Evolutionary conservation across 2,797 vertebrate species (phyloP).

Genomic region (Anguilla megastoma): DNA sequence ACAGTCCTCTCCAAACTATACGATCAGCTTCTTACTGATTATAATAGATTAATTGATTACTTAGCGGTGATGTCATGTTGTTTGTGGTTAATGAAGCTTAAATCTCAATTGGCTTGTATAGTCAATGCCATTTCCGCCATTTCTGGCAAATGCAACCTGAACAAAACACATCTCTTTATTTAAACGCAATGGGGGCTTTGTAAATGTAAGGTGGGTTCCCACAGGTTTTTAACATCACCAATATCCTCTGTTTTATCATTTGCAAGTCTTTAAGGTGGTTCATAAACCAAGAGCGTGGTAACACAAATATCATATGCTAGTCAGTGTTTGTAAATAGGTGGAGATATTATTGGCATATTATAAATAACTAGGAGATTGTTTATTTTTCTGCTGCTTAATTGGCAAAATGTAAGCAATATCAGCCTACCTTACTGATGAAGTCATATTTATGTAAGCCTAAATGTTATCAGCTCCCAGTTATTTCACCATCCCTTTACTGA

Average conservation of each 20-base stretch:
- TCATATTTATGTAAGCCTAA: background rate
- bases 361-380: background rate
- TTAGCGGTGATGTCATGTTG: constrained; percentile 56
- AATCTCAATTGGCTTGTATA: constrained; percentile 60
- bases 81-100: constrained; percentile 68
- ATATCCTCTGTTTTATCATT: too few species aligned
- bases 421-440: background rate
- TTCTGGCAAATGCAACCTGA: constrained; percentile 50
- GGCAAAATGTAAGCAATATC: background rate
- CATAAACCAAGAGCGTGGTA: background rate
- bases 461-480: background rate
- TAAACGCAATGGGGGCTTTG: background rate
- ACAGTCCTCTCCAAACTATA: constrained; percentile 54
- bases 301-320: background rate
- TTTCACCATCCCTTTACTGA: background rate
- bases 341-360: background rate
- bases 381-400: constrained; percentile 5
- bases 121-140: constrained; percentile 44
- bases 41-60: constrained; percentile 70
- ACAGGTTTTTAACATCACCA: background rate
- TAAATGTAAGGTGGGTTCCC: background rate
- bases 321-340: background rate
- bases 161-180: background rate
- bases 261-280: background rate
- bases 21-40: constrained; percentile 62